Conservation (phyloP, 2,797 vertebrate genomes). For the Scolopax rusticola region DNA sequence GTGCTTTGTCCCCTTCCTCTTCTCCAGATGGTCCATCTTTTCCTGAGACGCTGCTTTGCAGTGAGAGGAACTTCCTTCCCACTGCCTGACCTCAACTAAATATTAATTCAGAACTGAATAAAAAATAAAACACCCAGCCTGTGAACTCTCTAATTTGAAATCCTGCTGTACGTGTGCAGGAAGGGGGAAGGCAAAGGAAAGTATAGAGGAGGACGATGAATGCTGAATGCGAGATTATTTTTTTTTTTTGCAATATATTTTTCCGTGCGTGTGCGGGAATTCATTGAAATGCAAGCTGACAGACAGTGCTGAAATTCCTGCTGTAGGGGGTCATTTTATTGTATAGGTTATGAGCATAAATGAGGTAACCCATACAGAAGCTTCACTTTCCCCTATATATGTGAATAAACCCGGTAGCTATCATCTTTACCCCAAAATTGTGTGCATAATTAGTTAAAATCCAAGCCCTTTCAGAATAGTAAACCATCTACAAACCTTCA, state of each 20-base stretch:
- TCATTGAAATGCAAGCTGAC: not conserved
- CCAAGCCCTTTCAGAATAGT: not conserved
- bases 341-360: not conserved
- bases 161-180: not conserved
- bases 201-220: not conserved
- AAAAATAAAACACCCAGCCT: conserved; percentile 1
- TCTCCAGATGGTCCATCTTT: not conserved
- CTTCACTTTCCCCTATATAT: not conserved
- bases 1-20: not conserved
- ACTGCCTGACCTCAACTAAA: not conserved
- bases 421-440: not conserved
- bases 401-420: not conserved
- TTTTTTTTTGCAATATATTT: not conserved
- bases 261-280: not conserved
- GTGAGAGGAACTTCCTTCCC: not conserved
- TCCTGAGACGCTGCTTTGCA: not conserved
- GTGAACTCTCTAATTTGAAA: not conserved
- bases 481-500: not conserved
- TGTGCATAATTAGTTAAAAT: not conserved
- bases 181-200: not conserved
- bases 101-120: not conserved
- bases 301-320: not conserved
- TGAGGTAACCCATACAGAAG: not conserved
- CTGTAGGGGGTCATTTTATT: not conserved
- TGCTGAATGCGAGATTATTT: not conserved